phyloP scores from a whole-genome alignment of 2,888 invertebrate species.

The Rutpela maculata region DNA sequence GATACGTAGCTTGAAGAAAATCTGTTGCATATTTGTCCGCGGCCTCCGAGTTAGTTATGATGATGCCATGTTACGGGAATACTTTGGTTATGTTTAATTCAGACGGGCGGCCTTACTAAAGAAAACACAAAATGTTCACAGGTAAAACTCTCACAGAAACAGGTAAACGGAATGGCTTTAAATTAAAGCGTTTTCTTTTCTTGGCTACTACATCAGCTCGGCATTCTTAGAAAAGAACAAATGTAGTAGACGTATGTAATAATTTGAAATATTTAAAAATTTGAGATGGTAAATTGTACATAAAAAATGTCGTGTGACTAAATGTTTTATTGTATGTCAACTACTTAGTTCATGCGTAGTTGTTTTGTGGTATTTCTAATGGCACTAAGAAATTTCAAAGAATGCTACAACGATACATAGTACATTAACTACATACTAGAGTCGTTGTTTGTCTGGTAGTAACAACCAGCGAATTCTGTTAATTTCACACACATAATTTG shows the following conservation, averaged over 20 bases:
- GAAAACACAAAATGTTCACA: conserved; percentile 55
- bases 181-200: conserved; percentile 49
- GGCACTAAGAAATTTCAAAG: background rate
- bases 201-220: conserved; percentile 42
- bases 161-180: conserved; percentile 56
- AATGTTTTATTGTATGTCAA: conserved; percentile 8
- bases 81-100: conserved; percentile 41
- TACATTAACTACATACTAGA: background rate
- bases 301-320: conserved; percentile 7
- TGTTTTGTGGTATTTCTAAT: conserved; percentile 7
- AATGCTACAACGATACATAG: background rate
- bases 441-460: background rate
- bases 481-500: background rate
- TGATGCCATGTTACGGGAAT: conserved; percentile 37
- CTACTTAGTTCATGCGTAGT: background rate
- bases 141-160: conserved; percentile 56
- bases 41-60: conserved; percentile 37
- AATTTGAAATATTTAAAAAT: conserved; percentile 38
- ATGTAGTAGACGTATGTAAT: conserved; percentile 22
- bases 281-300: conserved; percentile 16
- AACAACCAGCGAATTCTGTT: background rate
- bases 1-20: background rate
- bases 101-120: conserved; percentile 50
- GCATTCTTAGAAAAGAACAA: conserved; percentile 38
- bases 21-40: conserved; percentile 12